These are phyloP conservation scores for Sinocyclocheilus maitianheensis DNA, from an alignment of 2,113 vertebrate genomes.

Conservation along the genomic window DNA sequence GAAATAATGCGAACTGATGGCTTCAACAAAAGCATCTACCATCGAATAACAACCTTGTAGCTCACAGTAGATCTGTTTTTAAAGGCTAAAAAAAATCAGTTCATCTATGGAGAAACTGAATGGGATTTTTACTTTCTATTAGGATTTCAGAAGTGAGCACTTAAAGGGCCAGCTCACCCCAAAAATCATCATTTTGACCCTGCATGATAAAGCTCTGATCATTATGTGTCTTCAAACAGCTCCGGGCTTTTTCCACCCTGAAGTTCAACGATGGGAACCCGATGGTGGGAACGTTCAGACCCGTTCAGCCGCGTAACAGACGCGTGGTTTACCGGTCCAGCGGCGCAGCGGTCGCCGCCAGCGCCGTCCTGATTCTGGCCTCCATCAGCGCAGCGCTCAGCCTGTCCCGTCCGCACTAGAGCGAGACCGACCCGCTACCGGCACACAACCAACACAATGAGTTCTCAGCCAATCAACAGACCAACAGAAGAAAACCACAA, in stretches of 20 bases:
- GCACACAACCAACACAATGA: conserved; percentile 43
- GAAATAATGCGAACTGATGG: neutral
- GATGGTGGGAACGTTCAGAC: conserved; percentile 73
- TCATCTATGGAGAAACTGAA: neutral
- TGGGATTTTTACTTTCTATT: neutral
- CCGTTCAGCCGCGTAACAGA: conserved; percentile 71
- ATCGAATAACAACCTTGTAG: neutral
- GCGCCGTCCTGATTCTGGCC: conserved; percentile 58
- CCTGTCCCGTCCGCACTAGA: conserved; percentile 66
- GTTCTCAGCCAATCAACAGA: conserved; percentile 51
- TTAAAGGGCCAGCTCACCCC: neutral
- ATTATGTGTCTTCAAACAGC: conserved; percentile 58
- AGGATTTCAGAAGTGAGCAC: neutral
- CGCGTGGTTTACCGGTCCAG: conserved; percentile 70
- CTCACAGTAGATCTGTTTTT: neutral
- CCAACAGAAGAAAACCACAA: neutral
- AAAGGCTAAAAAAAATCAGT: neutral
- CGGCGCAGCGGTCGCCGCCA: conserved; percentile 51
- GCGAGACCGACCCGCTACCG: conserved; percentile 48
- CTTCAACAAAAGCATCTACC: neutral
- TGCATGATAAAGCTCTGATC: neutral
- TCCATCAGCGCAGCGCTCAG: conserved; percentile 58
- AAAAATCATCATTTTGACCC: neutral
- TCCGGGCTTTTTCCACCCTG: conserved; percentile 68
- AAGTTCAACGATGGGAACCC: conserved; percentile 61